Conservation (phyloP, 2,113 vertebrate species). For the Xyrauchen texanus region DNA sequence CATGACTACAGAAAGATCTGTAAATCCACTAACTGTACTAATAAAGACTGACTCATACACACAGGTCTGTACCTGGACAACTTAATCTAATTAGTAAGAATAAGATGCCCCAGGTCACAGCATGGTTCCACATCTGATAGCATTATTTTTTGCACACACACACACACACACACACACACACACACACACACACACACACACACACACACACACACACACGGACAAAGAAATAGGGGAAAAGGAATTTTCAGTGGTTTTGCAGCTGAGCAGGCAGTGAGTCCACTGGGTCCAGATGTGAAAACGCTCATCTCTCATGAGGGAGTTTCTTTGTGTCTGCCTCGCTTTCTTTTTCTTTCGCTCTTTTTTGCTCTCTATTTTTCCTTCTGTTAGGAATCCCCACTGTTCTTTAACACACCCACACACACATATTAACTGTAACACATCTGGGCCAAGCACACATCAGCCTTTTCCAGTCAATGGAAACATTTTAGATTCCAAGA, state of each 20-base stretch:
- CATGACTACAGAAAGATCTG: slow-evolving; percentile 35
- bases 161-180: slow-evolving; percentile 8
- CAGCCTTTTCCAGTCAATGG: slow-evolving; percentile 4
- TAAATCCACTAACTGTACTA: not conserved
- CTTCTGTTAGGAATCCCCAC: slow-evolving; percentile 76
- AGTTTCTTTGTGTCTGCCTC: slow-evolving; percentile 80
- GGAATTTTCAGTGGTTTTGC: slow-evolving; percentile 46
- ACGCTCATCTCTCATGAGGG: slow-evolving; percentile 76
- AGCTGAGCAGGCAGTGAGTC: slow-evolving; percentile 67
- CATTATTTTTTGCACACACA: slow-evolving; percentile 10
- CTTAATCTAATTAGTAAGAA: slow-evolving; percentile 17
- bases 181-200: slow-evolving; percentile 28
- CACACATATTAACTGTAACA: slow-evolving; percentile 24
- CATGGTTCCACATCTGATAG: not conserved
- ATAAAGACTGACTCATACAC: slow-evolving; percentile 32
- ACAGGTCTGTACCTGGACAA: slow-evolving; percentile 24
- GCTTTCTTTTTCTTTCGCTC: slow-evolving; percentile 24
- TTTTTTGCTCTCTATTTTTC: slow-evolving; percentile 12
- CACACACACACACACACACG: slow-evolving; percentile 9
- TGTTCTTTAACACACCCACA: slow-evolving; percentile 70
- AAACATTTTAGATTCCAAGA: not conserved
- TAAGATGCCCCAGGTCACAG: not conserved
- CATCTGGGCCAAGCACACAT: slow-evolving; percentile 5
- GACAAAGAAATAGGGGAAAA: slow-evolving; percentile 13
- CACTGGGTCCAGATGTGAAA: slow-evolving; percentile 78